Percentiles rank a stretch among this genome's conserved stretches.
phyloP scores from a whole-genome alignment of 2,113 vertebrate species.

The Benitochromis conjunctus region DNA sequence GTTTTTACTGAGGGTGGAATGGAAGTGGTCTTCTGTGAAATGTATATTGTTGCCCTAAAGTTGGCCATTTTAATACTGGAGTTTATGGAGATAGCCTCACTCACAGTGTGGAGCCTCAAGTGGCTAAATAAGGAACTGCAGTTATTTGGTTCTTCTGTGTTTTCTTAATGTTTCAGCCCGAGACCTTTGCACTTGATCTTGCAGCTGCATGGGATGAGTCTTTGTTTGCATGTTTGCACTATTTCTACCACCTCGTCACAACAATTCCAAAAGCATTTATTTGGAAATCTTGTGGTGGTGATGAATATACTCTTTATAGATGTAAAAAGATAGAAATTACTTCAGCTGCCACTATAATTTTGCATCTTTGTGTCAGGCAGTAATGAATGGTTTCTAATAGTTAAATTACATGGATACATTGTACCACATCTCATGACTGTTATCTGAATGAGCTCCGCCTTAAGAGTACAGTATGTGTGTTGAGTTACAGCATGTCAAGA shows the following conservation, averaged over 20 bases:
- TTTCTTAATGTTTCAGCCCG: not conserved
- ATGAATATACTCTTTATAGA: not conserved
- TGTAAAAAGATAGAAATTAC: not conserved
- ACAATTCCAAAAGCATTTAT: not conserved
- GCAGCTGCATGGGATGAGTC: not conserved
- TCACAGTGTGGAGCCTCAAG: not conserved
- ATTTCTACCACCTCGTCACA: not conserved
- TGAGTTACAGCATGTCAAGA: slow-evolving; percentile 61
- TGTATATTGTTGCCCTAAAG: not conserved
- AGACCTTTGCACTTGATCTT: not conserved
- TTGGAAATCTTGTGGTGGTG: not conserved
- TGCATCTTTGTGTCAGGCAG: not conserved
- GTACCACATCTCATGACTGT: not conserved
- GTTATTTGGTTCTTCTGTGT: not conserved
- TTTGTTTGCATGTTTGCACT: not conserved
- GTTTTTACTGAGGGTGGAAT: not conserved
- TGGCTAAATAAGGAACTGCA: not conserved
- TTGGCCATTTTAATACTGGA: not conserved
- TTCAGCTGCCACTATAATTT: not conserved
- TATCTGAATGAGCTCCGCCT: not conserved
- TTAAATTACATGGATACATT: not conserved
- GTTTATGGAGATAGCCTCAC: not conserved
- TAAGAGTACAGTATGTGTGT: not conserved
- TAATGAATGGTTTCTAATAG: not conserved
- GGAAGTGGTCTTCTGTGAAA: not conserved